Conservation (phyloP, 2,888 invertebrate genomes). For the Phania funesta region DNA sequence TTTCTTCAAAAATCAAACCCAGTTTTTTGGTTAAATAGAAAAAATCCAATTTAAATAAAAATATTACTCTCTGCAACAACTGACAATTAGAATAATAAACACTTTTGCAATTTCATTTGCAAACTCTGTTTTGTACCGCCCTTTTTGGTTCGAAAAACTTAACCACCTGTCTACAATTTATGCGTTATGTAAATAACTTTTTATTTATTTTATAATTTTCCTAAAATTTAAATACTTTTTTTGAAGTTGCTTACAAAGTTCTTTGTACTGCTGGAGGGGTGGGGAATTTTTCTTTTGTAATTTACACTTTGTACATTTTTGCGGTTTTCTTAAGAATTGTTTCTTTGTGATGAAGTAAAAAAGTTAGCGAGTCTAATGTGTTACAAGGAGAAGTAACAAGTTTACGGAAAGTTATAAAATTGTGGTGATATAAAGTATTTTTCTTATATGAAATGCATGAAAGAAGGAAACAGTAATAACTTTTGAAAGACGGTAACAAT, state of each 20-base stretch:
- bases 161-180: neutral
- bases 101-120: constrained; percentile 5
- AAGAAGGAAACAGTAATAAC: too few species aligned
- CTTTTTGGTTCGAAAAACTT: neutral
- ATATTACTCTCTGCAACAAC: constrained; percentile 21
- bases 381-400: neutral
- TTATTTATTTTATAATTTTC: neutral
- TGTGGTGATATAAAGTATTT: too few species aligned
- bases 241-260: neutral
- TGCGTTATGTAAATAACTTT: neutral
- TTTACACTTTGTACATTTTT: constrained; percentile 14
- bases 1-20: neutral
- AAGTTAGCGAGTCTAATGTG: constrained; percentile 8
- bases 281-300: neutral
- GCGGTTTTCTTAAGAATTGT: constrained; percentile 11
- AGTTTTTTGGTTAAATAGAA: neutral
- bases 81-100: constrained; percentile 38
- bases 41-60: constrained; percentile 24
- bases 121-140: neutral
- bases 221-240: neutral
- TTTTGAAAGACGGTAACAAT: too few species aligned
- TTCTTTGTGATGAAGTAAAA: neutral
- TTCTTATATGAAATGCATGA: too few species aligned
- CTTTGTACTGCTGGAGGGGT: neutral
- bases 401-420: neutral